These are phyloP conservation scores for Kryptopterus vitreolus DNA, from an alignment of 2,797 vertebrate species.

Conservation along the genomic window DNA sequence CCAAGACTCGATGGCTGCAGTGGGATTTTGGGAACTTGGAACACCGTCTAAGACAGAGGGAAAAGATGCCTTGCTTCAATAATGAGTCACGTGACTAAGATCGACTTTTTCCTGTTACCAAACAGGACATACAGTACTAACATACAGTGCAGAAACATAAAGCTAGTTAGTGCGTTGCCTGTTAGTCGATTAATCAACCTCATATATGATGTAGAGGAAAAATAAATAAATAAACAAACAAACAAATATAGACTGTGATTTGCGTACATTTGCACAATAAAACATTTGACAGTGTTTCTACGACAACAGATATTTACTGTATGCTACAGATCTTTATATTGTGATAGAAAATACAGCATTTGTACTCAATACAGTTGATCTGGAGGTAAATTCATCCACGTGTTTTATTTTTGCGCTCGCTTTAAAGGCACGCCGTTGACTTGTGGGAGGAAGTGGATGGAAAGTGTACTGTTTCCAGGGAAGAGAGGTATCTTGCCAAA, in stretches of 20 bases:
- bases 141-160: neutral
- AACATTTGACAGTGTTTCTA: no score
- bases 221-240: neutral
- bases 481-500: neutral
- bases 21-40: slow-evolving; percentile 94
- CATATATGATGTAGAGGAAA: neutral
- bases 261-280: neutral
- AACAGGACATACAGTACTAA: neutral
- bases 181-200: neutral
- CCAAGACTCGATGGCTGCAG: slow-evolving; percentile 90
- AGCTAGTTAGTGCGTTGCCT: neutral
- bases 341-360: neutral
- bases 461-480: neutral
- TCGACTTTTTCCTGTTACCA: neutral
- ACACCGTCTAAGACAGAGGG: slow-evolving; percentile 82
- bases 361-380: neutral
- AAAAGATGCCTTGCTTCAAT: neutral
- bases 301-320: neutral
- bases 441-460: neutral
- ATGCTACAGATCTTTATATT: no score
- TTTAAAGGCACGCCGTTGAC: neutral
- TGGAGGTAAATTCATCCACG: neutral
- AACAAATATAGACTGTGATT: neutral
- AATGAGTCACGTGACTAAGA: neutral
- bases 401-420: neutral